Conservation (phyloP, 35 echinoderm and acorn worm species). For the Eucidaris tribuloides region DNA sequence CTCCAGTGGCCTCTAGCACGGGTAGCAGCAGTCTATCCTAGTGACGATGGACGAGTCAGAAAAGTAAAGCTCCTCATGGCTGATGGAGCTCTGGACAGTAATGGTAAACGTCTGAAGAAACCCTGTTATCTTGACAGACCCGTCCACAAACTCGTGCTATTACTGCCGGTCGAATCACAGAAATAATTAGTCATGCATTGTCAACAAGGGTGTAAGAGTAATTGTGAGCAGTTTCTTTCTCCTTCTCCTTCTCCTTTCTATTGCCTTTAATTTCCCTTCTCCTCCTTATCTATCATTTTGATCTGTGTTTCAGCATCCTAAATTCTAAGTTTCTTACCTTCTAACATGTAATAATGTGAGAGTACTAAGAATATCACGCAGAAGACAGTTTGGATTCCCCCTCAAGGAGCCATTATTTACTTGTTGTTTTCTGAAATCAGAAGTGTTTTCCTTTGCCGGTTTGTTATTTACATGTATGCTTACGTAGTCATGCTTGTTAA, state of each 20-base stretch:
- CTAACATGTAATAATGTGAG: too few species aligned
- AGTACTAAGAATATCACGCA: too few species aligned
- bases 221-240: neutral
- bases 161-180: neutral
- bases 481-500: too few species aligned
- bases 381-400: too few species aligned
- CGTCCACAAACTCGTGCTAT: slow-evolving; percentile 15
- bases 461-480: too few species aligned
- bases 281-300: too few species aligned
- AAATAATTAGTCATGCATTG: neutral
- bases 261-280: too few species aligned
- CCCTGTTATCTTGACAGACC: slow-evolving; percentile 15
- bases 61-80: slow-evolving; percentile 29
- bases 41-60: slow-evolving; percentile 31
- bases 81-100: neutral
- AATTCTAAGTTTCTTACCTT: too few species aligned
- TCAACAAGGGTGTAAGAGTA: neutral
- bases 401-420: too few species aligned
- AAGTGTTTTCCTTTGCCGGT: too few species aligned
- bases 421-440: too few species aligned
- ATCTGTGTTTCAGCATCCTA: too few species aligned
- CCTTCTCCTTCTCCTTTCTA: neutral
- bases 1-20: slow-evolving; percentile 37
- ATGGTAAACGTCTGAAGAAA: neutral
- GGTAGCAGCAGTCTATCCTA: slow-evolving; percentile 17